Evolutionary conservation across 2,797 vertebrate genomes (phyloP), one percentile per base, ranked within the genome.

Genomic region (Takifugu ocellatus): DNA sequence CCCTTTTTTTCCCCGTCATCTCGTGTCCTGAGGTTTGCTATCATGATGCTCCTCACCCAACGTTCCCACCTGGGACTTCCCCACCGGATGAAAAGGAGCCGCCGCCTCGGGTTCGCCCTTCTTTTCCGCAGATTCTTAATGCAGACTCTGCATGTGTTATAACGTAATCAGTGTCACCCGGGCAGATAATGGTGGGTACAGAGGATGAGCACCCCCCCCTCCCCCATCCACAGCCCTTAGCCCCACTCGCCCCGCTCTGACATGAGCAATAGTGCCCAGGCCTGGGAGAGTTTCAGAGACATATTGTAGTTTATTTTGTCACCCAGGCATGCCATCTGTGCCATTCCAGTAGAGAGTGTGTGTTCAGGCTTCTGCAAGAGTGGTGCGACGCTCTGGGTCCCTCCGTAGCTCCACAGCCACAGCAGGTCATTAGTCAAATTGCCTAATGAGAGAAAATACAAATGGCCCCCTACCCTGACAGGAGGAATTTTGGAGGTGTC

Each of bases 401-500:
- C 89, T 61, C 71, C 88, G 80, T 87, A 84, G 87, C 79, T 84
- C 79, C 82, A 84, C 84, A 84, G 82, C 79, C 72, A 31, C 78
- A 74, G 90, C 85, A 83, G 76, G 85, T 93, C 78, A 81, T 91
- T 90, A 88, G 90, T 84, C 79, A 84, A 90, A 91, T 78, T 78
- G 63, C 82, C 92, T 92, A 91, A 92, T 69, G 82, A 93, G 89
- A 89, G 87, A 87, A 90, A 90, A 90, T 83, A 90, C 88, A 90
- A 88, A 89, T 78, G 60, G 86, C 77, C 85, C 79, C 82, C 84
- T 72, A 66, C 60, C 85, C 84, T 90, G 89, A 88, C 78, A 89
- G 90, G 88, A 91, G 88, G 87, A 91, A 88, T 92, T 91, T 91
- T 90, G 89, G 88, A 88, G 90, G 86, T 93, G 90, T 90, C 83